Percentiles rank a stretch among this genome's conserved stretches.
Evolutionary conservation across 2,888 invertebrate genomes (phyloP).

Genomic region (Selenia dentaria): DNA sequence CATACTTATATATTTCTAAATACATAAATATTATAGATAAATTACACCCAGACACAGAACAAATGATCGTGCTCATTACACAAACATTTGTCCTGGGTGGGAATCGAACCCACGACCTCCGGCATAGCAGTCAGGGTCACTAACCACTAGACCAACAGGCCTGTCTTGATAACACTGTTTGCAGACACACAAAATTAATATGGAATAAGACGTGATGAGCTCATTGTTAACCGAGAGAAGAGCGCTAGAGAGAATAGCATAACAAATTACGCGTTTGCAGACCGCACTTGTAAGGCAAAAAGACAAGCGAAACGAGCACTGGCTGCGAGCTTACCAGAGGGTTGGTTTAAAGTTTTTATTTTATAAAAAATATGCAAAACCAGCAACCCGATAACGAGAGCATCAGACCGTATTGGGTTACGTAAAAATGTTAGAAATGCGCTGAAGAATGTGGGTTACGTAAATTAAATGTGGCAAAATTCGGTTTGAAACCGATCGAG

Average conservation of each 20-base stretch:
- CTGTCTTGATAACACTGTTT: too few relatives aligned
- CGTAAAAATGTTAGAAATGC: slow-evolving; percentile 30
- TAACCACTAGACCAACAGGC: too few relatives aligned
- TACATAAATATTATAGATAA: too few relatives aligned
- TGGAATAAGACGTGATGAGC: slow-evolving; percentile 22
- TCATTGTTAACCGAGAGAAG: slow-evolving; percentile 32
- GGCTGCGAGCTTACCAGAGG: slow-evolving; percentile 40
- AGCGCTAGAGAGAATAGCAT: slow-evolving; percentile 29
- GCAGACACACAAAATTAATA: slow-evolving; percentile 6
- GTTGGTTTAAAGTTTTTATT: slow-evolving; percentile 36
- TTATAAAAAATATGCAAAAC: slow-evolving; percentile 31
- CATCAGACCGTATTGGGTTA: slow-evolving; percentile 32
- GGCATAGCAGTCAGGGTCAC: too few relatives aligned
- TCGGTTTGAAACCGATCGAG: background rate
- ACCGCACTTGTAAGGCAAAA: slow-evolving; percentile 39
- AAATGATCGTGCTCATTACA: too few relatives aligned
- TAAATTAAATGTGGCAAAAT: slow-evolving; percentile 28
- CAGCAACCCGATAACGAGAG: slow-evolving; percentile 41
- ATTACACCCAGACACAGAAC: too few relatives aligned
- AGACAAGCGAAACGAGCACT: slow-evolving; percentile 37
- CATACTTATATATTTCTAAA: too few relatives aligned
- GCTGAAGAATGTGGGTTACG: slow-evolving; percentile 22
- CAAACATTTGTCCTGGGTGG: too few relatives aligned
- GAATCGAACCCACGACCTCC: too few relatives aligned
- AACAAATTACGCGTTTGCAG: slow-evolving; percentile 42